Evolutionary conservation across 2,113 vertebrate species (phyloP).

Genomic region (Brachypteracias leptosomus): DNA sequence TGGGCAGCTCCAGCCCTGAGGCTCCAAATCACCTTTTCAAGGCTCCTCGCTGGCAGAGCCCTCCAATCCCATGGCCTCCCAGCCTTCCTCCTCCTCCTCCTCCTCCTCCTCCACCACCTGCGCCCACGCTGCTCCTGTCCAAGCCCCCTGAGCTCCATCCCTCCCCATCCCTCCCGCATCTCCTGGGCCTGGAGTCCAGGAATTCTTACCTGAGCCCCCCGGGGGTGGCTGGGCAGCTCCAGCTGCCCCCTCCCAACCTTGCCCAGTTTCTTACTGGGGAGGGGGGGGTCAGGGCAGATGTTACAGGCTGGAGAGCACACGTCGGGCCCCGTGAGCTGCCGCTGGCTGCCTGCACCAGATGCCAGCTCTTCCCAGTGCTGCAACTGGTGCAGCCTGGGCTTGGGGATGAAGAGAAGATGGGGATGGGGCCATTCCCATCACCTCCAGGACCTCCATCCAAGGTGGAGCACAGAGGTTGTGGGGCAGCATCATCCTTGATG

Average conservation of each 20-base stretch:
- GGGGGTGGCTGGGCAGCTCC: background rate
- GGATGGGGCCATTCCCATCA: too few species aligned
- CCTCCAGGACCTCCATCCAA: fast-evolving
- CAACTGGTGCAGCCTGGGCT: background rate
- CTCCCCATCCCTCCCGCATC: background rate
- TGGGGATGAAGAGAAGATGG: background rate
- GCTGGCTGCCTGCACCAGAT: background rate
- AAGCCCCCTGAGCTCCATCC: background rate
- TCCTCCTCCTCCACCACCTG: background rate
- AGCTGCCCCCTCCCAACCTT: background rate
- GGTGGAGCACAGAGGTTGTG: fast-evolving
- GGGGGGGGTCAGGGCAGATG: background rate
- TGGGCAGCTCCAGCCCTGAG: background rate
- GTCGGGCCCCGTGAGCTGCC: background rate
- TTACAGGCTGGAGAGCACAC: fast-evolving
- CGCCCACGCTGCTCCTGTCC: background rate
- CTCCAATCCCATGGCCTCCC: background rate
- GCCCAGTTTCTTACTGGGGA: background rate
- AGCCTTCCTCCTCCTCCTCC: background rate
- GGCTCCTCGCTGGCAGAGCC: background rate
- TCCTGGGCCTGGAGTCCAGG: background rate
- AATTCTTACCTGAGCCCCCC: background rate
- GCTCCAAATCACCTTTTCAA: constrained; percentile 25
- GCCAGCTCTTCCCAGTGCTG: background rate
- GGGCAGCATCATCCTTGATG: background rate